Evolutionary conservation across 1,140 invertebrate species (phyloP).

Genomic region (Zaprionus gabonicus): DNA sequence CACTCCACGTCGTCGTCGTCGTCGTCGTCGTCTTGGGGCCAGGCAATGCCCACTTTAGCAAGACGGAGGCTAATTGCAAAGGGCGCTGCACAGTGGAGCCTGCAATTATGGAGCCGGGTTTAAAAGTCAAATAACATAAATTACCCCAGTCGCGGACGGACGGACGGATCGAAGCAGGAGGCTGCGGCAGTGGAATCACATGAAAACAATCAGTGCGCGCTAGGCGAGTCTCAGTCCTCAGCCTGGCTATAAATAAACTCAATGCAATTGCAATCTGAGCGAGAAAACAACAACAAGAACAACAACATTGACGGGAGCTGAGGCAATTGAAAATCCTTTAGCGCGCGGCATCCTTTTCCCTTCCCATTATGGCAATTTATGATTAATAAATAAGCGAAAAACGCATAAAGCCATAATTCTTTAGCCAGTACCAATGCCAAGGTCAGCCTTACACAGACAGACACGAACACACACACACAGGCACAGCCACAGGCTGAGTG

Average conservation of each 20-base stretch:
- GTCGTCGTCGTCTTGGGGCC: background rate
- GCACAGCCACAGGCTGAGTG: background rate
- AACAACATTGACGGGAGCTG: constrained; percentile 25
- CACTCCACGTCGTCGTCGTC: constrained; percentile 4
- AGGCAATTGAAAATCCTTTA: constrained; percentile 52
- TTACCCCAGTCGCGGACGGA: constrained; percentile 60
- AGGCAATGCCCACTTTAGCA: constrained; percentile 2
- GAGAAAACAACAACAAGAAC: background rate
- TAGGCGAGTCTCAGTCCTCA: constrained; percentile 4
- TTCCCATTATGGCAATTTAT: constrained; percentile 66
- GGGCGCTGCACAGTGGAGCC: constrained; percentile 42
- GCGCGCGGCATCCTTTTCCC: constrained; percentile 45
- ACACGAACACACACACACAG: background rate
- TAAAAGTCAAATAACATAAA: constrained; percentile 81
- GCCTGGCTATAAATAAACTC: constrained; percentile 63
- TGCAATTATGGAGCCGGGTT: constrained; percentile 65
- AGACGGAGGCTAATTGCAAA: constrained; percentile 46
- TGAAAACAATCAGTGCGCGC: constrained; percentile 47
- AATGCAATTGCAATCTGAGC: constrained; percentile 28
- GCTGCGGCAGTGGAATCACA: constrained; percentile 18
- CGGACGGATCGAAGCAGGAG: constrained; percentile 37
- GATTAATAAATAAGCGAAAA: constrained; percentile 67
- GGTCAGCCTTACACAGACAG: constrained; percentile 12
- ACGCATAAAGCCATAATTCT: constrained; percentile 25
- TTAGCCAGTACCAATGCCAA: constrained; percentile 35